Evolutionary conservation across 2,797 vertebrate species (phyloP), one percentile per base, ranked within the genome.

Genomic region (Galagoides demidoff): DNA sequence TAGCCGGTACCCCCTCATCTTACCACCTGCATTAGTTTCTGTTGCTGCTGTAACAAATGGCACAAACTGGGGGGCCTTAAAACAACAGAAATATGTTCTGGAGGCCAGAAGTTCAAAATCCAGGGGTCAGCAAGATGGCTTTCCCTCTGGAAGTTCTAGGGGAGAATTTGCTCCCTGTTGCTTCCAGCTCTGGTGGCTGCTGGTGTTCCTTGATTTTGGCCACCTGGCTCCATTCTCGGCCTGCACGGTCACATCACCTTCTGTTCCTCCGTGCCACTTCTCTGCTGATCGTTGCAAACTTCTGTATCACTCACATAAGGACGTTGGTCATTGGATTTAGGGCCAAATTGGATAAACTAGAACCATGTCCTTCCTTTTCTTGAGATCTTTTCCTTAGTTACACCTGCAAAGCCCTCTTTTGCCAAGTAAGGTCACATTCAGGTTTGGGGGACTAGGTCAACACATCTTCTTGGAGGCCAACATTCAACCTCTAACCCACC

Each of bases 221-320:
- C 1, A 0, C 5, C 1, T 63, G 16, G 17, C 7, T 66, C 34
- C 2, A 9, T 23, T 37, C 66, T 45, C 70, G 55, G 37, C 12
- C 16, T 27, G 34, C 9, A 7, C 1, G 9, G 29, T 74, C 71
- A 12, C 0, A 0, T 3, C 27, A 20, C 43, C 43, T 52, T 34
- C 34, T 73, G 25, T 17, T 79, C 31, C 70, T 25, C 43, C 76
- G 39, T 52, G 14, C 10, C 19, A 79, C 39, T 89, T 70, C 37
- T 81, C 49, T 66, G n/a, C 55, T 49, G 19, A 43, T 13, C 27
- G 7, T 20, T 29, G n/a, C 16, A 29, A 25, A 31, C 49, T 55
- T 77, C 61, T 77, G 10, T 83, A 29, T 70, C 2, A 2, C n/a
- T 37, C 11, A 93, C 55, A 39, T 2, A 71, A 43, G 74, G 34